Conservation (phyloP, 1,140 invertebrate species). For the Ostrea denselamellosa region DNA sequence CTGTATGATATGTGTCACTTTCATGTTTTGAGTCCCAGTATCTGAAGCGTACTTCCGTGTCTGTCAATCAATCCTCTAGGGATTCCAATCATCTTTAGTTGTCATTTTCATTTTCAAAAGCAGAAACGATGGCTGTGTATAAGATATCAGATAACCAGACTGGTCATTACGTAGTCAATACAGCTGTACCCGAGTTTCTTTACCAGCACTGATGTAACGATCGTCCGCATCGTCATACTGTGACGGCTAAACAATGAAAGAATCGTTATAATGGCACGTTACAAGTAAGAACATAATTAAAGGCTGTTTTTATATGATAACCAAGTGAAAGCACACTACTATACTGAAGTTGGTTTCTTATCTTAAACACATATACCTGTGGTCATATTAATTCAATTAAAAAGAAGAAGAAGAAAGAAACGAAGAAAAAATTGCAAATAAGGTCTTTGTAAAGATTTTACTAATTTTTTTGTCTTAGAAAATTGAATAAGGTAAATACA, state of each 20-base stretch:
- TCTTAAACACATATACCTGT: too few relatives aligned
- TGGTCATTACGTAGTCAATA: slow-evolving; percentile 16
- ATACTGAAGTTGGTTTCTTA: too few relatives aligned
- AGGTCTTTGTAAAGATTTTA: too few relatives aligned
- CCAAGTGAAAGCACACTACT: too few relatives aligned
- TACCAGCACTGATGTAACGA: background rate
- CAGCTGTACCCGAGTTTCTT: background rate
- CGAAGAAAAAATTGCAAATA: too few relatives aligned
- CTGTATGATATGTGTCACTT: background rate
- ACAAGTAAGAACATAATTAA: too few relatives aligned
- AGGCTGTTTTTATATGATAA: too few relatives aligned
- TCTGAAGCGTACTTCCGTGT: background rate
- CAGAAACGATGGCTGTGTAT: background rate
- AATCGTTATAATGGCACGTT: background rate
- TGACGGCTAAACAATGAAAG: background rate
- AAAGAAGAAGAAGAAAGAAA: too few relatives aligned
- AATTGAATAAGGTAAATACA: too few relatives aligned
- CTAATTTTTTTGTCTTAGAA: too few relatives aligned
- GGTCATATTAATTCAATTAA: too few relatives aligned
- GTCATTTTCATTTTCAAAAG: slow-evolving; percentile 10
- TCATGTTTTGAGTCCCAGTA: background rate
- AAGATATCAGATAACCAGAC: background rate
- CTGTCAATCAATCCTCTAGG: background rate
- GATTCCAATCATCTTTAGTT: background rate
- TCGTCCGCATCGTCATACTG: background rate